Percentiles rank a stretch among this genome's conserved stretches.
Evolutionary conservation across 2,888 invertebrate species (phyloP).

Genomic region (Mythimna vitellina): DNA sequence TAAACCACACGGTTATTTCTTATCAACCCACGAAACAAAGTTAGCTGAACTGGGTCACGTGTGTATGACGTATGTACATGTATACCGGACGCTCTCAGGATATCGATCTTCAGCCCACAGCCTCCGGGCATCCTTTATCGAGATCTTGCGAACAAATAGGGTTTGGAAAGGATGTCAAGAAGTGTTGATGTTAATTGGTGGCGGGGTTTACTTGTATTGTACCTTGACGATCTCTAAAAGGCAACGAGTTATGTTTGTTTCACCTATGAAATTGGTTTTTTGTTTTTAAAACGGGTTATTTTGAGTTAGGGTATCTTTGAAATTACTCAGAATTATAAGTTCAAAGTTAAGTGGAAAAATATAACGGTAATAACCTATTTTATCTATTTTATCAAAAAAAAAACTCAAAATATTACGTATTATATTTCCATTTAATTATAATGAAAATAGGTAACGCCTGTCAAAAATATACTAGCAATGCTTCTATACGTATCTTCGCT

Average conservation of each 20-base stretch:
- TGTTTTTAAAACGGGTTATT: too few relatives aligned
- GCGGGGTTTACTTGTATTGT: background rate
- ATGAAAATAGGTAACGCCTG: too few relatives aligned
- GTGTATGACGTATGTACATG: conserved; percentile 9
- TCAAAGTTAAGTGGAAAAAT: too few relatives aligned
- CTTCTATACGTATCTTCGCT: too few relatives aligned
- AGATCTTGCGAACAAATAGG: conserved; percentile 1
- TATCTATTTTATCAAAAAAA: too few relatives aligned
- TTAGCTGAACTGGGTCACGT: conserved; percentile 37
- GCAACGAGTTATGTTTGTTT: background rate
- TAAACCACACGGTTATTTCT: background rate
- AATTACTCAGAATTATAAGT: too few relatives aligned
- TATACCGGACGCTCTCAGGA: conserved; percentile 22
- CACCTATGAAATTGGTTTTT: too few relatives aligned
- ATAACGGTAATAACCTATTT: too few relatives aligned
- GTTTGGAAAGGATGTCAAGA: background rate
- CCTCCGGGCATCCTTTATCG: conserved; percentile 27
- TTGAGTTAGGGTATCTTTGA: too few relatives aligned
- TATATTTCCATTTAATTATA: too few relatives aligned
- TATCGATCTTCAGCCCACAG: conserved; percentile 39
- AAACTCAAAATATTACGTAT: too few relatives aligned
- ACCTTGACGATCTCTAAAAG: background rate
- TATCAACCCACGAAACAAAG: conserved; percentile 2
- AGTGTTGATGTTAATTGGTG: conserved; percentile 7
- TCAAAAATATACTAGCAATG: too few relatives aligned